Percentiles rank a stretch among this genome's conserved stretches.
These are phyloP conservation scores for Eristalis tenax DNA, from an alignment of 2,888 invertebrate genomes.

Conservation along the genomic window DNA sequence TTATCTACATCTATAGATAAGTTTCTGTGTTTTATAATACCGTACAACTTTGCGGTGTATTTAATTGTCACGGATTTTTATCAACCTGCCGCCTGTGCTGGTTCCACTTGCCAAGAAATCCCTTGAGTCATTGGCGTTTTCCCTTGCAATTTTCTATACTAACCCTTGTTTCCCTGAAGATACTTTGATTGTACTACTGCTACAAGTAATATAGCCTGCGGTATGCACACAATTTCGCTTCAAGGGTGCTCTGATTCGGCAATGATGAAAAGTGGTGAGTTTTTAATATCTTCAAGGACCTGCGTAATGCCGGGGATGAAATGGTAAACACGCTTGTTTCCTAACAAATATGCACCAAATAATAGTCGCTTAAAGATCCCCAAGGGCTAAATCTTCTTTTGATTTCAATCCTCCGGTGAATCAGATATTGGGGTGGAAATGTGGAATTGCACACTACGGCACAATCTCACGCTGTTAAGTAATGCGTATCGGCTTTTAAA, in stretches of 20 bases:
- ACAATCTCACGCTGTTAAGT: slow-evolving; percentile 62
- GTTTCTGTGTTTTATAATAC: neutral
- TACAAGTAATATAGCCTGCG: slow-evolving; percentile 39
- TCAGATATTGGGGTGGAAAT: slow-evolving; percentile 41
- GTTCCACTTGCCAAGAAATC: slow-evolving; percentile 48
- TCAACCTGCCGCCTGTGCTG: slow-evolving; percentile 60
- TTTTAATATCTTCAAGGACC: slow-evolving; percentile 71
- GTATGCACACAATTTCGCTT: slow-evolving; percentile 47
- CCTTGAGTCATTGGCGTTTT: slow-evolving; percentile 53
- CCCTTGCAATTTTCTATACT: slow-evolving; percentile 32
- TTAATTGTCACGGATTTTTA: slow-evolving; percentile 52
- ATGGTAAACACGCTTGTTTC: slow-evolving; percentile 64
- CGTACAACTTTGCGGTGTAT: slow-evolving; percentile 40
- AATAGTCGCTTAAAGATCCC: slow-evolving; percentile 62
- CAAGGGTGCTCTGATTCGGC: slow-evolving; percentile 53
- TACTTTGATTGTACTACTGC: slow-evolving; percentile 55
- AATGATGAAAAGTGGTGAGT: slow-evolving; percentile 66
- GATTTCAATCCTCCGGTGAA: slow-evolving; percentile 51
- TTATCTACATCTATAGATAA: neutral
- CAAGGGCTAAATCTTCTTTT: slow-evolving; percentile 63
- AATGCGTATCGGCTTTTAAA: slow-evolving; percentile 38
- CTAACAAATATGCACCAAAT: slow-evolving; percentile 61
- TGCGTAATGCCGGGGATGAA: slow-evolving; percentile 67
- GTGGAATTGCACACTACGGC: slow-evolving; percentile 28
- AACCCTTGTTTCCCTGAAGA: slow-evolving; percentile 30